Conservation (phyloP, 2,113 vertebrate species). For the Pseudorhombus dupliciocellatus region DNA sequence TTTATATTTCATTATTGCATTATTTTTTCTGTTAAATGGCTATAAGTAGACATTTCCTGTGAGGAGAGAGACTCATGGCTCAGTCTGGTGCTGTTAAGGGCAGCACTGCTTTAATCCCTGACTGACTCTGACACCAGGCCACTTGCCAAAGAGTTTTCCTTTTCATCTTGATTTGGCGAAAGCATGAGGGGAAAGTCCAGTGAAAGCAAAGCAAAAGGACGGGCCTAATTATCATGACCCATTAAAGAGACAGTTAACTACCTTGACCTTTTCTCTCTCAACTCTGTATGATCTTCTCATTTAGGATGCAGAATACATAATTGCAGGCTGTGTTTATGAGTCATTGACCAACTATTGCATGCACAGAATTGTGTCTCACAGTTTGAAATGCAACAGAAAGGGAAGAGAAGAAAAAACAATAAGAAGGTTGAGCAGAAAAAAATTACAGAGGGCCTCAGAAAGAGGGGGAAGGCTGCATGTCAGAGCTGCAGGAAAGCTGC, state of each 20-base stretch:
- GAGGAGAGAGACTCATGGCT: not conserved
- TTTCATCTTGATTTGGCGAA: conserved; percentile 32
- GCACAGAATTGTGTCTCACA: conserved; percentile 17
- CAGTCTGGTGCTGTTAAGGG: not conserved
- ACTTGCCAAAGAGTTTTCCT: conserved; percentile 17
- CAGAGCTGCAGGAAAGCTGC: conserved; percentile 7
- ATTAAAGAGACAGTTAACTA: conserved; percentile 33
- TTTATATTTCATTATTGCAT: not conserved
- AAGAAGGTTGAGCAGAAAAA: conserved; percentile 38
- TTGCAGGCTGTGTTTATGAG: conserved; percentile 42
- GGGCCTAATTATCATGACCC: conserved; percentile 33
- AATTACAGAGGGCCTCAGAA: conserved; percentile 27
- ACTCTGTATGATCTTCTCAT: conserved; percentile 27
- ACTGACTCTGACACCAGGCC: conserved; percentile 16
- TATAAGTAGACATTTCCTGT: not conserved
- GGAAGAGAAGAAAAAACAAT: conserved; percentile 37
- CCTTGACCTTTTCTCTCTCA: not conserved
- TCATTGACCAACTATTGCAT: conserved; percentile 37
- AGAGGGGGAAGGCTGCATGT: conserved; percentile 23
- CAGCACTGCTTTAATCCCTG: not conserved
- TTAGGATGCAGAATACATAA: conserved; percentile 37
- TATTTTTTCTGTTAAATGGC: not conserved
- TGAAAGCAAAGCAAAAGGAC: conserved; percentile 49
- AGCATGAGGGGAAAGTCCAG: conserved; percentile 48
- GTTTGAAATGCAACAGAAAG: conserved; percentile 14